Conservation (phyloP, 37 sponge, comb jelly and placozoan species). For the Diacarnus erythraeanus region DNA sequence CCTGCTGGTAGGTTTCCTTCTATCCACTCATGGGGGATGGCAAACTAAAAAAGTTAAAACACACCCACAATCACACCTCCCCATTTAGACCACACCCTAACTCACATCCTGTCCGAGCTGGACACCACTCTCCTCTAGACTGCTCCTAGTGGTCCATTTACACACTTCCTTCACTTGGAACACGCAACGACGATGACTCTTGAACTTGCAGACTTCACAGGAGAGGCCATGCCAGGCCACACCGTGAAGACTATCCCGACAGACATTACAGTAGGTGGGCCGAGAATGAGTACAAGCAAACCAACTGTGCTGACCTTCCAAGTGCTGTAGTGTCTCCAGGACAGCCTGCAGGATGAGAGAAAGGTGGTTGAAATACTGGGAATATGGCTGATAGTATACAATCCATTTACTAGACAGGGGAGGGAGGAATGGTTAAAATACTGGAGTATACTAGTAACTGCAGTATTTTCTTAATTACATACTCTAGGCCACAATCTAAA, state of each 20-base stretch:
- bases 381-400: no score
- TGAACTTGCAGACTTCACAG: slow-evolving; percentile 95
- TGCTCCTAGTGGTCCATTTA: slow-evolving; percentile 89
- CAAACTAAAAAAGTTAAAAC: slow-evolving; percentile 16
- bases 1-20: slow-evolving; percentile 89
- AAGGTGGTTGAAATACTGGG: background rate
- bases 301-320: slow-evolving; percentile 86
- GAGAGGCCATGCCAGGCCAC: slow-evolving; percentile 82
- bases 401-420: no score
- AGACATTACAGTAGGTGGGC: slow-evolving; percentile 87
- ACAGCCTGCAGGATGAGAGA: slow-evolving; percentile 8
- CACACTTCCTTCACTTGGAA: slow-evolving; percentile 51
- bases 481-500: no score
- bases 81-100: slow-evolving; percentile 14
- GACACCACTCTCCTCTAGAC: slow-evolving; percentile 51
- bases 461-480: no score
- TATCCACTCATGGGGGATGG: slow-evolving; percentile 91
- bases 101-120: slow-evolving; percentile 72
- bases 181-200: slow-evolving; percentile 85
- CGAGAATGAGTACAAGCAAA: slow-evolving; percentile 73
- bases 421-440: no score
- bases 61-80: background rate
- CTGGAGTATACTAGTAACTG: no score
- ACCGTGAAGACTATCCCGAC: slow-evolving; percentile 77
- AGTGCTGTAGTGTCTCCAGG: slow-evolving; percentile 32